These are phyloP conservation scores for Drymonia ruficornis DNA, from an alignment of 2,888 invertebrate species.

Conservation along the genomic window DNA sequence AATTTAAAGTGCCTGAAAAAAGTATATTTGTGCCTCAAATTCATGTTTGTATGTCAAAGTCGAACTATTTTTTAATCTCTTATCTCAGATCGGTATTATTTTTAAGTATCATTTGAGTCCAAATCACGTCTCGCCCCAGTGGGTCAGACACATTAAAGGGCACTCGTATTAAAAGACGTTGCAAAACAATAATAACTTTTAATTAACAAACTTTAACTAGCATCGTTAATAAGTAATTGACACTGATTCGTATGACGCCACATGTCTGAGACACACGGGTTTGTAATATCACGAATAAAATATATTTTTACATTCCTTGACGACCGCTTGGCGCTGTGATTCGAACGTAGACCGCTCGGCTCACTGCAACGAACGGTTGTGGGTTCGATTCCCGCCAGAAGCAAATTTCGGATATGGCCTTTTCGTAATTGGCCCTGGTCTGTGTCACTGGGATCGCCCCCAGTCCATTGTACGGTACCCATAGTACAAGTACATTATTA, in stretches of 20 bases:
- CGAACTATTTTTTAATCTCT: constrained; percentile 4
- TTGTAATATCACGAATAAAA: not conserved
- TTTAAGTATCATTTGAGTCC: constrained; percentile 8
- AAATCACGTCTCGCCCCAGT: constrained; percentile 19
- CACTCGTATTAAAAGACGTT: constrained; percentile 31
- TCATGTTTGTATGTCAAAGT: constrained; percentile 1
- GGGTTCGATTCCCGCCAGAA: no score
- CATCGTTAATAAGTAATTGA: constrained; percentile 19
- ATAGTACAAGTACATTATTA: no score
- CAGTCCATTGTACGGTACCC: no score
- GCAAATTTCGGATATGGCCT: no score
- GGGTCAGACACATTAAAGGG: constrained; percentile 32
- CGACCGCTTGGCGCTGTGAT: no score
- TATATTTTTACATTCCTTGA: not conserved
- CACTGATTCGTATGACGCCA: not conserved
- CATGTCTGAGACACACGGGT: not conserved
- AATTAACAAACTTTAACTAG: constrained; percentile 24
- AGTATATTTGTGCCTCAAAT: not conserved
- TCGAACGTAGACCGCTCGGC: no score
- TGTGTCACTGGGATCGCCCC: no score
- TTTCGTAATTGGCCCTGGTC: no score
- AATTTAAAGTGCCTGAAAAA: no score
- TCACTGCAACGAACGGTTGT: no score
- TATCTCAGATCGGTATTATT: constrained; percentile 13
- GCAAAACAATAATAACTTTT: constrained; percentile 27